Percentiles rank a stretch among this genome's conserved stretches.
phyloP scores from a whole-genome alignment of 2,888 invertebrate genomes.

The Pseudococcus viburni region DNA sequence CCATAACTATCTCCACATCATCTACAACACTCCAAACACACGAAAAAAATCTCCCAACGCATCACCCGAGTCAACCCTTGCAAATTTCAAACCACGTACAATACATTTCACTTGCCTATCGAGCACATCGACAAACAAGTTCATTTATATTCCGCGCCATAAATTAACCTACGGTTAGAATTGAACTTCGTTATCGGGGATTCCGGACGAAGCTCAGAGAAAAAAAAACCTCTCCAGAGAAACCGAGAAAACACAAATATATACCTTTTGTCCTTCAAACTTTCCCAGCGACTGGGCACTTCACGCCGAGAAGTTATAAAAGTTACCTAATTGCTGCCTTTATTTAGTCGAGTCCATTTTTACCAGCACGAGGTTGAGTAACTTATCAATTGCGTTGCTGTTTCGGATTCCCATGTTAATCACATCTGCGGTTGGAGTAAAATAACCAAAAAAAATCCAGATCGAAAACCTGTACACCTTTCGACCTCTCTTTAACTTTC shows the following conservation, averaged over 20 bases:
- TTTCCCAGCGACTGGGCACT: background rate
- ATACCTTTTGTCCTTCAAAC: constrained; percentile 40
- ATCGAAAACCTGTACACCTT: background rate
- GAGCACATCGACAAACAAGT: background rate
- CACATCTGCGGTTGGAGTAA: background rate
- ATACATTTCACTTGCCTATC: too few relatives aligned
- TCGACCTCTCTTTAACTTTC: background rate
- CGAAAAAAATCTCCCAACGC: too few relatives aligned
- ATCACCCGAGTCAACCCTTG: too few relatives aligned
- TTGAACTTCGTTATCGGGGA: background rate
- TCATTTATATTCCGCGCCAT: constrained; percentile 23
- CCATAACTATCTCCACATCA: too few relatives aligned
- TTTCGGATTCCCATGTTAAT: constrained; percentile 8
- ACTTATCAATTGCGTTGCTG: constrained; percentile 13
- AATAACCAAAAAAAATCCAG: background rate
- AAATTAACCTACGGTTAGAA: constrained; percentile 11
- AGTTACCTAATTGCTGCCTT: constrained; percentile 39
- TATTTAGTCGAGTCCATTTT: constrained; percentile 19
- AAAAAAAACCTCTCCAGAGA: background rate
- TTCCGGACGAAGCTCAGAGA: background rate
- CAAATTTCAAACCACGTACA: too few relatives aligned
- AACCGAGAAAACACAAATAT: constrained; percentile 15
- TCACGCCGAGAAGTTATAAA: constrained; percentile 3
- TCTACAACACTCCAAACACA: too few relatives aligned
- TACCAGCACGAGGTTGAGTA: background rate